These are phyloP conservation scores for Montipora sp. DNA, from an alignment of 64 coral and sea anemone genomes.

Conservation along the genomic window DNA sequence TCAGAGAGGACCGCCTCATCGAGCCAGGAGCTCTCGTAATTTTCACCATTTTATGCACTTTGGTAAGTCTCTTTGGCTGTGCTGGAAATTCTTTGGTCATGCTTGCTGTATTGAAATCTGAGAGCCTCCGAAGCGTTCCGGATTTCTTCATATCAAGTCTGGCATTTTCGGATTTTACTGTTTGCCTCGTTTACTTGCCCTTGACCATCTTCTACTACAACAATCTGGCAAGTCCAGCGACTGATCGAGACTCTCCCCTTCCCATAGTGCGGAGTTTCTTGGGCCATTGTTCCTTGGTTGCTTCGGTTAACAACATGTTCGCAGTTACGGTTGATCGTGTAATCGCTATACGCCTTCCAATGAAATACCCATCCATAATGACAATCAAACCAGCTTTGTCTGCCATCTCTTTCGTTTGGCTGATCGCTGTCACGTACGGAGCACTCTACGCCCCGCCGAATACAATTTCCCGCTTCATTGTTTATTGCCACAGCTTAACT, in stretches of 20 bases:
- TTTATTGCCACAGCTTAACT: background rate
- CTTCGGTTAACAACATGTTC: conserved; percentile 4
- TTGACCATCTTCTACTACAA: background rate
- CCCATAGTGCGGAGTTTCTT: background rate
- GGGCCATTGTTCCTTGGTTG: background rate
- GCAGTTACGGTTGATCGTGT: conserved; percentile 12
- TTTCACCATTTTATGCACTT: background rate
- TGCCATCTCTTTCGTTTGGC: background rate
- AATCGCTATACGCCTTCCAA: background rate
- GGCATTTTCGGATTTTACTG: conserved; percentile 20
- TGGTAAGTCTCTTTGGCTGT: conserved; percentile 3
- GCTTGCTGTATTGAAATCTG: background rate
- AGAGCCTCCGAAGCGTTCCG: background rate
- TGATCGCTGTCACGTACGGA: background rate
- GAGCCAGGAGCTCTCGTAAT: background rate
- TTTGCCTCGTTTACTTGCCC: background rate
- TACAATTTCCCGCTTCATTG: background rate
- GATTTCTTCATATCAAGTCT: conserved; percentile 19
- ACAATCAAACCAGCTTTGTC: background rate
- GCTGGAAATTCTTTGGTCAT: conserved; percentile 7
- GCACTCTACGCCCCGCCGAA: background rate
- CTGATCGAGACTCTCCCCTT: background rate
- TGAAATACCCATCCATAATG: background rate
- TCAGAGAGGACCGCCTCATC: background rate
- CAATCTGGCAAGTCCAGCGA: background rate